Evolutionary conservation across 2,797 vertebrate genomes (phyloP), one percentile per base, ranked within the genome.

Genomic region (Tachyglossus aculeatus): DNA sequence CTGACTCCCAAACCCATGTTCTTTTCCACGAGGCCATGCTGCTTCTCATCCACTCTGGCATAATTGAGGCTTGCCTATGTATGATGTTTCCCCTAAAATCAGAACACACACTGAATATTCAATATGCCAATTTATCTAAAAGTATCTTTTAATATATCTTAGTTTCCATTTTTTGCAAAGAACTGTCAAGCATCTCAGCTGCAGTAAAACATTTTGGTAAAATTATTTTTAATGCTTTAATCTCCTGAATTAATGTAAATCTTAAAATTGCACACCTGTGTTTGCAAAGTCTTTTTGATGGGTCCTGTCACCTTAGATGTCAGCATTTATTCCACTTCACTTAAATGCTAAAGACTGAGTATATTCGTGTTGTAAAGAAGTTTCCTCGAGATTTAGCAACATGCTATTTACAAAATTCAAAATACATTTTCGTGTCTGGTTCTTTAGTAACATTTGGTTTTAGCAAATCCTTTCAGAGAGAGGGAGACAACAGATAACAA

Each of bases 221-320:
- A 71, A 86, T 66, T 80, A 57, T 9, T 60, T 22, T 71, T 71
- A 84, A 85, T 85, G 69, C 38, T 81, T 85, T 85, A 73, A 88
- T 83, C 70, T 72, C 32, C 58, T 62, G 83, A 58, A 74, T 64
- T 68, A 67, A 44, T 32, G 7, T 51, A 83, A 89, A 85, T 71
- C 72, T 81, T 70, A 67, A 31, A 81, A 36, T 29, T 59, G 53
- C 64, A 88, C 77, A 86, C 61, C 75, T 86, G 77, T 78, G 71
- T 88, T 73, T 83, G 34, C n/a, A 53, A 22, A 61, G 58, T 48
- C 50, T 61, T 86, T 69, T 74, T 85, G 78, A 88, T 71, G 51
- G 61, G 56, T 5, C 64, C 73, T 66, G 67, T 80, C 82, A 83
- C 45, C 65, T 72, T 40, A 79, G 86, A 76, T 74, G 61, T 81